Base-by-base conservation (phyloP, 1,140 invertebrate genomes). In the Rhynchophorus ferrugineus region DNA sequence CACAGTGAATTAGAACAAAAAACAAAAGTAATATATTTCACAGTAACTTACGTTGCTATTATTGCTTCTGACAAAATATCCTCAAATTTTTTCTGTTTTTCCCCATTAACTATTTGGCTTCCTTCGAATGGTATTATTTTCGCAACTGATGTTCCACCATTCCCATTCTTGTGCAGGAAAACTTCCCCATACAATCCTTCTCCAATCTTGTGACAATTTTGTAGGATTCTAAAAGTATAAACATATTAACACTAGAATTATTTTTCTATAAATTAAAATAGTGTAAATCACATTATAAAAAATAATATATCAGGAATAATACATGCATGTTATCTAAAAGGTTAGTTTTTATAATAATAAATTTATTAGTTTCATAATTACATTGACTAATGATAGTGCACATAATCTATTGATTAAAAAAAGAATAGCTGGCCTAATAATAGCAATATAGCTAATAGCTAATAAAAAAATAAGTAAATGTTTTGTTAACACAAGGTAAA, bases 181-280 rank as follows among this genome's bases (percentile, higher is more conserved):
- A 95, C 92, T 73, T 96, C 92, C 0, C 91, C 91, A 64, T 89
- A 95, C 14, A 91, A 86, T 14, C 92, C 92, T 74, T 96, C 92
- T 6, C 89, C 91, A 59, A 95, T 87, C 77, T 95, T 96, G 55
- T 75, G 76, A 63, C 87, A 84, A 44, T 80, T 69, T 55, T 77
- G 66, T 55, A 85, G 66, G 24, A 74, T 71, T 19, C 79, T 83
- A 41, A 14, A 54, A 47, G 41, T 24, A 16, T n/a, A 36, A 20
- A 39, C 13, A 21, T 5, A 41, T 20, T 20, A 44, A 29, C 2
- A 22, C 13, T 18, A 44, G 13, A 2, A 20, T 1, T n/a, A 19
- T 18, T 29, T n/a, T n/a, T n/a, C 2, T 14, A 44, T 7, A 44
- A 3, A 16, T 3, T 24, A 45, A 18, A 61, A 56, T 35, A 44